These are phyloP conservation scores for Caenorhabditis latens DNA, from an alignment of 1,140 invertebrate genomes.

Conservation along the genomic window DNA sequence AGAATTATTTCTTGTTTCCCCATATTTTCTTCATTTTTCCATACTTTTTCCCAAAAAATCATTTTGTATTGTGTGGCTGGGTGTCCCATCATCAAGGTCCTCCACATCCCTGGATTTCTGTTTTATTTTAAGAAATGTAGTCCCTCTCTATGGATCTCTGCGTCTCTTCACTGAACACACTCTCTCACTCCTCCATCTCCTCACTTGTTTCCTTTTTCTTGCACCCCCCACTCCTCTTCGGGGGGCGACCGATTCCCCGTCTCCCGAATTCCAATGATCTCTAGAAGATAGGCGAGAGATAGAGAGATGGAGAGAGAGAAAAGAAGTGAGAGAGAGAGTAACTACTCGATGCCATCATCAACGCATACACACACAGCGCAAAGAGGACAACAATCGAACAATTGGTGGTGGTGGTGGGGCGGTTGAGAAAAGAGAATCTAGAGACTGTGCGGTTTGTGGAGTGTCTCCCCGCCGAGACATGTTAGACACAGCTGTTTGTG, in stretches of 20 bases:
- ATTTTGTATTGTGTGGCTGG: no score
- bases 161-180: no score
- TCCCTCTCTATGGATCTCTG: no score
- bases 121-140: no score
- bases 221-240: neutral
- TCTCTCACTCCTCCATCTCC: no score
- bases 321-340: conserved; percentile 10
- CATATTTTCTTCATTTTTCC: no score
- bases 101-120: no score
- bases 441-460: neutral
- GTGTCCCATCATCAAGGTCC: no score
- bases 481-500: conserved; percentile 46
- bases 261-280: neutral
- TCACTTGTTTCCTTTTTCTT: neutral
- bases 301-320: neutral
- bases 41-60: no score
- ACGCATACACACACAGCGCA: conserved; percentile 44
- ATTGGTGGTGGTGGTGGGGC: conserved; percentile 6
- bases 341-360: conserved; percentile 40
- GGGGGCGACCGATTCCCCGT: neutral
- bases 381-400: conserved; percentile 43
- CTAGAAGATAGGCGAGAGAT: neutral
- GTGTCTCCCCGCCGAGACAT: neutral
- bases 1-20: no score
- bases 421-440: neutral